Base-by-base conservation (phyloP, 1,140 invertebrate genomes). In the Platorchestia sp. region DNA sequence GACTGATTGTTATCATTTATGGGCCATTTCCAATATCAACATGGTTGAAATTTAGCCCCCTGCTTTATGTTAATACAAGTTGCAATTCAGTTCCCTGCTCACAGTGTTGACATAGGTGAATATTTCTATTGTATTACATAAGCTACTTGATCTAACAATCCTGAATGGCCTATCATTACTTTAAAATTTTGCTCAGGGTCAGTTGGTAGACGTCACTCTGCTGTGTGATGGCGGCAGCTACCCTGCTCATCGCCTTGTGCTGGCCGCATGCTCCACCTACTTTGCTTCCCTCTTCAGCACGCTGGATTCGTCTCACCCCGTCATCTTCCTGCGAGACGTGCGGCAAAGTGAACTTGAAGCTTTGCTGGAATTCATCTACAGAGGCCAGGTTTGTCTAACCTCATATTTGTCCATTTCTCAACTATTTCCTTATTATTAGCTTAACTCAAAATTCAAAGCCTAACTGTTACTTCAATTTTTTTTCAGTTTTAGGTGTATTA, bases 281-380 rank as follows among this genome's bases (percentile, higher is more conserved):
- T 99, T 99, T 96, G 98, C 99, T 97, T 97, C 98, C 51, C 97
- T 99, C 42, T 98, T 99, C 96, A 98, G 97, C 98, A 98, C 96
- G 98, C 99, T 97, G 98, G 98, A 95, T 98, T 98, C 96, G 98
- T 99, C 95, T 98, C 98, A 99, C 97, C 98, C 98, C 44, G 99
- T 99, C 95, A 98, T 99, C 96, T 99, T 99, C 93, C 98, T 99
- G 98, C 98, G 98, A 96, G 98, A 99, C 97, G 98, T 99, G 53
- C 99, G 98, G 96, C 98, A 98, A 96, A 97, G 97, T 53, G 98
- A 99, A 97, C 98, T 99, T 97, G 98, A 98, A 96, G 98, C 98
- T 0, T 98, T 99, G 36, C 97, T 99, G 5, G 98, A 99, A 96
- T 99, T 99, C 97, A 99, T 99, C 98, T 99, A 99, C 97, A 98